These are phyloP conservation scores for Pica pica DNA, from an alignment of 2,113 vertebrate genomes.

Conservation along the genomic window DNA sequence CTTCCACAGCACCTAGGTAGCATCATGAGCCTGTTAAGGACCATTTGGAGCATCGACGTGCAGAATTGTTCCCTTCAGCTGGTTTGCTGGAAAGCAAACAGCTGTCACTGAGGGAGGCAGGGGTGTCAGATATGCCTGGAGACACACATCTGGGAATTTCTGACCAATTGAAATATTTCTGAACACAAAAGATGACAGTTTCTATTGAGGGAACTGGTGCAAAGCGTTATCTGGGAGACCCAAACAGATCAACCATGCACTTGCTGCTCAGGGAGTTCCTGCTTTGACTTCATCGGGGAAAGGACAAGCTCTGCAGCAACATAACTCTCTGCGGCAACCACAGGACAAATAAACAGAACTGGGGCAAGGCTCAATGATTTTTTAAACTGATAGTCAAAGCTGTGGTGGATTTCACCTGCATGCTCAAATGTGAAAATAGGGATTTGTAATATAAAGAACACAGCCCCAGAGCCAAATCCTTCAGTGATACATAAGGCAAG, in stretches of 20 bases:
- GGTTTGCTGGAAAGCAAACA: not conserved
- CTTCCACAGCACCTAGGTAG: not conserved
- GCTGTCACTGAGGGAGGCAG: slow-evolving; percentile 8
- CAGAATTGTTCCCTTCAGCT: not conserved
- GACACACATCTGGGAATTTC: slow-evolving; percentile 16
- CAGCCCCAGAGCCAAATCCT: not conserved
- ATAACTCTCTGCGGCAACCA: not conserved
- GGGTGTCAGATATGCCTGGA: slow-evolving; percentile 10
- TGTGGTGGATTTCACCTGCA: not conserved
- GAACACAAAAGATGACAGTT: not conserved
- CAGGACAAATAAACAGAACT: not conserved
- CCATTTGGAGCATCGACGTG: not conserved
- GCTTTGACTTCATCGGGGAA: not conserved
- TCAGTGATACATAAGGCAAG: not conserved
- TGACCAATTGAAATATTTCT: slow-evolving; percentile 38
- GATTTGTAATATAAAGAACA: not conserved
- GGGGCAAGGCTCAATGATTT: not conserved
- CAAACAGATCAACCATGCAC: fast-evolving
- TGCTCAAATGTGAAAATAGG: not conserved
- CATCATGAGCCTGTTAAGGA: not conserved
- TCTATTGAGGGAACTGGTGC: not conserved
- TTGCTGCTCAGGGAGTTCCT: fast-evolving
- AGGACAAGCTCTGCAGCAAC: not conserved
- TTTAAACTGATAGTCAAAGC: not conserved
- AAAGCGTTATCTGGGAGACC: not conserved